Base-by-base conservation (phyloP, 2,888 invertebrate genomes). In the Sclerodermus sp. region DNA sequence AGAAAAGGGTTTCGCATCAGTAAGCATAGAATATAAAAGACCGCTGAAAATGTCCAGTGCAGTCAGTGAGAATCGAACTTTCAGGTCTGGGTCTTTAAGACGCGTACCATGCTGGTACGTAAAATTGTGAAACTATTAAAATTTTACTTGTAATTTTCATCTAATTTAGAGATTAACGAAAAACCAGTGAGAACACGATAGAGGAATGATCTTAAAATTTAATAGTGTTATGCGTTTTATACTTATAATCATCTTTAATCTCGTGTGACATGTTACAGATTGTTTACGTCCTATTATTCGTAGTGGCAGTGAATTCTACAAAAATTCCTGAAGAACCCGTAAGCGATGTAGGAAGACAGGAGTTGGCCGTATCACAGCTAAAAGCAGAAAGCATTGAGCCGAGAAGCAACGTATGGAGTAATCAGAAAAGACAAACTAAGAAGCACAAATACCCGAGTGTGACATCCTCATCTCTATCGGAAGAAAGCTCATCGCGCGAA, bases 1-100 rank as follows among this genome's bases (percentile, higher is more conserved):
- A 77, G 74, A 70, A 77, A 77, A 73, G 71, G 64, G 73, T 68
- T 55, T 71, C 69, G 76, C 75, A 74, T 73, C 76, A 62, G 57
- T 74, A 67, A 71, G 61, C 67, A 41, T 57, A 48, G 70, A 69
- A 76, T 77, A 77, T 77, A 77, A 76, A 77, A 76, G 76, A 68
- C 66, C 56, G 56, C 47, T 49, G 51, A 55, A 58, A 57, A 50
- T 55, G 4, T 23, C 6, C 59, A 58, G 49, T 53, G 62, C 60
- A 55, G 63, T 49, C 73, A 78, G 77, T 78, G 66, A 64, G 58
- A 58, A 63, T 61, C 58, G 54, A 71, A 67, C 67, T 64, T 67
- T 66, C 63, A 67, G 61, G 55, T 62, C 64, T 53, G 38, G 61
- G 66, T 66, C 63, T 42, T 52, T 58, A 47, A 59, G 52, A 68